Evolutionary conservation across 1,140 invertebrate species (phyloP).

Genomic region (Drosophila suzukii): DNA sequence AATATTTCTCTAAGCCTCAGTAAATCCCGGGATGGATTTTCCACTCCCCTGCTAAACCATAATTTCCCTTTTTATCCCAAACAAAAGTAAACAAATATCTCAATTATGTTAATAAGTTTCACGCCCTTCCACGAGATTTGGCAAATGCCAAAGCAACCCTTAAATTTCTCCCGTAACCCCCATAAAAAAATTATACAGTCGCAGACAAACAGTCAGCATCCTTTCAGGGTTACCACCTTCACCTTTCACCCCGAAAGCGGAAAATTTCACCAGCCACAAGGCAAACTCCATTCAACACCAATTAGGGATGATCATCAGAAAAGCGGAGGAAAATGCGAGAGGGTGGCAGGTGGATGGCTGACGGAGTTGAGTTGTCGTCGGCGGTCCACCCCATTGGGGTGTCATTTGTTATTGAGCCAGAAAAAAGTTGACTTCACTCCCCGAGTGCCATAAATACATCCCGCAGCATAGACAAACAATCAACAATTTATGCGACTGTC

Average conservation of each 20-base stretch:
- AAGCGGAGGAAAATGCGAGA: slow-evolving; percentile 4
- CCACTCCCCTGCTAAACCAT: background rate
- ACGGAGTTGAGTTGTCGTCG: slow-evolving; percentile 58
- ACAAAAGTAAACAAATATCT: slow-evolving; percentile 66
- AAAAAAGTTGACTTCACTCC: slow-evolving; percentile 71
- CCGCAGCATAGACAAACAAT: slow-evolving; percentile 76
- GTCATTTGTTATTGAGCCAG: slow-evolving; percentile 75
- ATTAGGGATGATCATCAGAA: slow-evolving; percentile 81
- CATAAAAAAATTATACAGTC: background rate
- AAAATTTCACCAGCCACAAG: slow-evolving; percentile 52
- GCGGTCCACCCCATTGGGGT: slow-evolving; percentile 64
- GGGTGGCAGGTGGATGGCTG: slow-evolving; percentile 43
- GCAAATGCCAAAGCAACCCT: slow-evolving; percentile 12
- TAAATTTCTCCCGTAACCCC: background rate
- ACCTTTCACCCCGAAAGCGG: slow-evolving; percentile 69
- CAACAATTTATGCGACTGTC: slow-evolving; percentile 75
- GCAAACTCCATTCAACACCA: slow-evolving; percentile 83
- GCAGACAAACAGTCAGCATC: slow-evolving; percentile 46
- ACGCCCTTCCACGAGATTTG: slow-evolving; percentile 67
- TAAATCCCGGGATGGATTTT: background rate
- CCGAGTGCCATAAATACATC: slow-evolving; percentile 76
- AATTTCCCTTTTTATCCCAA: slow-evolving; percentile 7
- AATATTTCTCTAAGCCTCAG: background rate
- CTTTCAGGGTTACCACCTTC: slow-evolving; percentile 66
- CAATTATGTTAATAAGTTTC: slow-evolving; percentile 81